phyloP scores from a whole-genome alignment of 2,888 invertebrate genomes.

The Torymus tubicola region DNA sequence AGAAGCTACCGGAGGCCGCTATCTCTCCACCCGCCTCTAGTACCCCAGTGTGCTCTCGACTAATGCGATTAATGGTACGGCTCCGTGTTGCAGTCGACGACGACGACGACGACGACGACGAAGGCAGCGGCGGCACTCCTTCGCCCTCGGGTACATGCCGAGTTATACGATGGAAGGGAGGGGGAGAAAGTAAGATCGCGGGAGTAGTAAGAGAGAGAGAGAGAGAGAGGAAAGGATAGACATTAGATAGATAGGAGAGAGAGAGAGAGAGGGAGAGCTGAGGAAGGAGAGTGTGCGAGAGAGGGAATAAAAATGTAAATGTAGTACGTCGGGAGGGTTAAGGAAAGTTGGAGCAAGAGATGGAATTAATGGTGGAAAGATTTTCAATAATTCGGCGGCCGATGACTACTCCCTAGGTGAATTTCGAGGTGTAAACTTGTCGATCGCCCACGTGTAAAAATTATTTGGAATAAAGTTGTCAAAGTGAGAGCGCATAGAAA shows the following conservation, averaged over 20 bases:
- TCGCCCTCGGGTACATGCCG: conserved; percentile 25
- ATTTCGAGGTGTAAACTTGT: too few species aligned
- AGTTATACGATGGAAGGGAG: conserved; percentile 60
- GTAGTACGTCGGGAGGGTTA: not conserved
- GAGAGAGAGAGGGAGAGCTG: conserved; percentile 54
- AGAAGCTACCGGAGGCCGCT: conserved; percentile 22
- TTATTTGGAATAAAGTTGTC: too few species aligned
- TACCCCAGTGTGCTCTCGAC: conserved; percentile 62
- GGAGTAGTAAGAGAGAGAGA: conserved; percentile 4
- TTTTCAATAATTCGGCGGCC: too few species aligned
- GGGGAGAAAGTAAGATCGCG: not conserved
- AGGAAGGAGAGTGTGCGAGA: not conserved
- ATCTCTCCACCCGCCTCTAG: conserved; percentile 31
- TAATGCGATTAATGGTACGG: conserved; percentile 71
- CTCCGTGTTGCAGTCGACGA: conserved; percentile 44
- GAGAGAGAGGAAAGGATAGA: conserved; percentile 5
- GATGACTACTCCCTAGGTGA: not conserved
- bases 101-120: conserved; percentile 4
- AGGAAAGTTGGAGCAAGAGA: too few species aligned
- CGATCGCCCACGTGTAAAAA: too few species aligned
- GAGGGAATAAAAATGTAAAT: conserved; percentile 1
- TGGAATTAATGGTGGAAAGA: too few species aligned
- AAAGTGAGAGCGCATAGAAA: too few species aligned
- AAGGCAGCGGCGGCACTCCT: not conserved
- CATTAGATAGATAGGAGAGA: conserved; percentile 32